Percentiles rank a stretch among this genome's conserved stretches.
Evolutionary conservation across 2,888 invertebrate species (phyloP).

Genomic region (Epiblema foenella): DNA sequence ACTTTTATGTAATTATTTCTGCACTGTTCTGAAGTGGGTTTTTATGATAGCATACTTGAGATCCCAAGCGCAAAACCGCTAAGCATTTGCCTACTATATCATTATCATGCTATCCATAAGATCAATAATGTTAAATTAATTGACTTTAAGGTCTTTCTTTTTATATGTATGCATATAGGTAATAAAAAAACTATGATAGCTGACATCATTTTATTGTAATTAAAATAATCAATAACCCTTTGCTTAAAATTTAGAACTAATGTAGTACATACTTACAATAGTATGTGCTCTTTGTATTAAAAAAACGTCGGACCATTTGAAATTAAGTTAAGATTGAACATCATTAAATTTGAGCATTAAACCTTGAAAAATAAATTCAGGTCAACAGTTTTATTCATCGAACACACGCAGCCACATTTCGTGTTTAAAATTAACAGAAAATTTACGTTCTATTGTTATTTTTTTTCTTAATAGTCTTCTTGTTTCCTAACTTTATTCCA

Average conservation of each 20-base stretch:
- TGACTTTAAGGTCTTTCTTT: not conserved
- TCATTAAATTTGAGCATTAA: not conserved
- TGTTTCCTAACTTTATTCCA: too few species aligned
- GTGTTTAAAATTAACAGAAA: not conserved
- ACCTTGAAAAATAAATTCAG: not conserved
- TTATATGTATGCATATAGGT: not conserved
- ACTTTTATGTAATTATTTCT: constrained; percentile 69
- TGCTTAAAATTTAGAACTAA: too few species aligned
- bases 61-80: not conserved
- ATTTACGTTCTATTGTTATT: not conserved
- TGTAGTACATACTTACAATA: too few species aligned
- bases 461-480: not conserved
- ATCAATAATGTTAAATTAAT: not conserved
- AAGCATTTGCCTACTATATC: not conserved
- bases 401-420: not conserved
- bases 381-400: not conserved
- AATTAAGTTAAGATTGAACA: not conserved
- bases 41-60: constrained; percentile 51
- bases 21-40: constrained; percentile 63
- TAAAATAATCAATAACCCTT: too few species aligned
- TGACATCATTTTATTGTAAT: too few species aligned
- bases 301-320: not conserved
- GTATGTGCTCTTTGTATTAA: not conserved
- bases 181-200: too few species aligned
- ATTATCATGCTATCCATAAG: not conserved